Percentiles rank a stretch among this genome's conserved stretches.
Conservation (phyloP, 1,140 invertebrate genomes). For the Drosophila tristis region DNA sequence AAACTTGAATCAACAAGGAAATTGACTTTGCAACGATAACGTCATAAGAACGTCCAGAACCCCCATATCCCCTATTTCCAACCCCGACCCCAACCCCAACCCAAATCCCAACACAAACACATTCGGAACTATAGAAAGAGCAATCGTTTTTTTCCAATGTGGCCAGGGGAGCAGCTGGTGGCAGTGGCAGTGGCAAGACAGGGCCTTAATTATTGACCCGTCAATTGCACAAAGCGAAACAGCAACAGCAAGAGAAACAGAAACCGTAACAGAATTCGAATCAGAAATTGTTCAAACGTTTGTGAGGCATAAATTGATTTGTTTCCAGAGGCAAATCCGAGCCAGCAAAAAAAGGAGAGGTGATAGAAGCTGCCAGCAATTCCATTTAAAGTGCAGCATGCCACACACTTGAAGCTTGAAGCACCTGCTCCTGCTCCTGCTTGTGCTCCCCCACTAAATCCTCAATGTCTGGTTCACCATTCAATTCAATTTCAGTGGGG, state of each 20-base stretch:
- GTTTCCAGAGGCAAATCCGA: constrained; percentile 33
- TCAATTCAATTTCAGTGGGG: constrained; percentile 39
- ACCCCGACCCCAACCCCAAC: too few species aligned
- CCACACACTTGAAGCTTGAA: constrained; percentile 51
- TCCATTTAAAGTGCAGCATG: constrained; percentile 31
- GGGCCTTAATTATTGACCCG: constrained; percentile 79
- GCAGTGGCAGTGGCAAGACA: constrained; percentile 5
- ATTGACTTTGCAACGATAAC: constrained; percentile 68
- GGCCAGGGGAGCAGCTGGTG: not conserved
- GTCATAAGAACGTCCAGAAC: not conserved
- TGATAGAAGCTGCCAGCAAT: constrained; percentile 20
- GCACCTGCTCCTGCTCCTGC: not conserved
- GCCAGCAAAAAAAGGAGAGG: constrained; percentile 26
- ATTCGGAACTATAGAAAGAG: too few species aligned
- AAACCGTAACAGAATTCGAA: constrained; percentile 46
- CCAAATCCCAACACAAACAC: too few species aligned
- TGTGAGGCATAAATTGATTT: constrained; percentile 79
- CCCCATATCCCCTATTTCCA: not conserved
- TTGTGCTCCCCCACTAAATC: constrained; percentile 2
- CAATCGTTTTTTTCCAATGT: too few species aligned
- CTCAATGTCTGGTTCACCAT: constrained; percentile 12
- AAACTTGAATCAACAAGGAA: constrained; percentile 82
- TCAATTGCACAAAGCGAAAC: constrained; percentile 82
- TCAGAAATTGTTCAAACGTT: constrained; percentile 74
- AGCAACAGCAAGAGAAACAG: constrained; percentile 35